phyloP scores from a whole-genome alignment of 2,113 vertebrate genomes.

The Martes martes region DNA sequence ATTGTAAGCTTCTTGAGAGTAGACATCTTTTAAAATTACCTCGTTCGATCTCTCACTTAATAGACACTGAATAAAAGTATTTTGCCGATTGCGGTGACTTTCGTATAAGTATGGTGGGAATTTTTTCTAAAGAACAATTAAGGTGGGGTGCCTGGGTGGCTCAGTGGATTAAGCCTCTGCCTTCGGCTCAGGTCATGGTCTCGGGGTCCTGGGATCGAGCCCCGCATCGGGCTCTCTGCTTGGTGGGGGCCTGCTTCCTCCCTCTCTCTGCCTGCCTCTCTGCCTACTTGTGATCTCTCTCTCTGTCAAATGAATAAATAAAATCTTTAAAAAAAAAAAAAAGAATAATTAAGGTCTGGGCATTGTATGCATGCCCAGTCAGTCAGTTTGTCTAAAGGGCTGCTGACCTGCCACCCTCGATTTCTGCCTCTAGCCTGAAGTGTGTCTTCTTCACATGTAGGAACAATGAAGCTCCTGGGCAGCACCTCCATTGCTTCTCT shows the following conservation, averaged over 20 bases:
- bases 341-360: neutral
- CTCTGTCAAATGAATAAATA: no score
- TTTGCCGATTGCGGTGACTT: neutral
- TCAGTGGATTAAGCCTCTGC: no score
- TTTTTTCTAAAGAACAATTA: neutral
- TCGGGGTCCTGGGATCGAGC: no score
- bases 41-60: neutral
- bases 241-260: no score
- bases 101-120: neutral
- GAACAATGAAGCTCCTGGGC: neutral
- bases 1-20: neutral
- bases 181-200: no score
- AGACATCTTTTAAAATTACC: neutral
- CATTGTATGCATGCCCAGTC: neutral
- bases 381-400: neutral
- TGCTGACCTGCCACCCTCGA: neutral
- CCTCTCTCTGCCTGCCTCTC: no score
- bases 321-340: no score
- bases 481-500: constrained; percentile 43
- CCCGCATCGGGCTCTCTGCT: no score
- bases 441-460: constrained; percentile 15
- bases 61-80: neutral
- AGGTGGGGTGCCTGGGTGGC: neutral
- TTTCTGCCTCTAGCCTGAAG: constrained; percentile 43
- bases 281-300: no score